Percentiles rank a stretch among this genome's conserved stretches.
Conservation (phyloP, 2,888 invertebrate genomes). For the Phortica magna region DNA sequence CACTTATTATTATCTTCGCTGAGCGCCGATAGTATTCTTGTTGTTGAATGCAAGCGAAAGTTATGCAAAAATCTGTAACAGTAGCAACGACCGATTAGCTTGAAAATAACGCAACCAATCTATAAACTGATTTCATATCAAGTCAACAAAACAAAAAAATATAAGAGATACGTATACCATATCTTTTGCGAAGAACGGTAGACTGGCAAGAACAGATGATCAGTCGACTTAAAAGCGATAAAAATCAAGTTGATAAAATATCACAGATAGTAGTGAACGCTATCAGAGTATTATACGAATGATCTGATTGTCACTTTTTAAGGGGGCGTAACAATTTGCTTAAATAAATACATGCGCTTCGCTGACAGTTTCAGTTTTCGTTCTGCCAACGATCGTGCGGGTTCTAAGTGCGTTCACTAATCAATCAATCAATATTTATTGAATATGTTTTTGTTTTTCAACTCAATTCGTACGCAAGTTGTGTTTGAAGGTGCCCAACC, state of each 20-base stretch:
- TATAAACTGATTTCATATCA: slow-evolving; percentile 33
- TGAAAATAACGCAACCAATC: not conserved
- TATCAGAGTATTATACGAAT: slow-evolving; percentile 34
- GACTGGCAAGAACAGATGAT: slow-evolving; percentile 6
- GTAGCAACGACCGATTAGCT: slow-evolving; percentile 58
- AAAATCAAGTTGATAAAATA: slow-evolving; percentile 13
- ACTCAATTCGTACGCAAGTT: not conserved
- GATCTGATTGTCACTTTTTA: slow-evolving; percentile 35
- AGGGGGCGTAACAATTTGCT: too few relatives aligned
- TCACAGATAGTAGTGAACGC: slow-evolving; percentile 31
- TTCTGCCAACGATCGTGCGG: too few relatives aligned
- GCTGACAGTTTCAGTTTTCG: too few relatives aligned
- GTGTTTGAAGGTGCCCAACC: too few relatives aligned
- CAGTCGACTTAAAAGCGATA: not conserved
- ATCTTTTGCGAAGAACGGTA: slow-evolving; percentile 20
- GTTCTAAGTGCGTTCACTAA: slow-evolving; percentile 10
- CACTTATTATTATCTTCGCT: slow-evolving; percentile 44
- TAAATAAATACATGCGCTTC: too few relatives aligned
- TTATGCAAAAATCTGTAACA: slow-evolving; percentile 46
- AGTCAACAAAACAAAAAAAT: not conserved
- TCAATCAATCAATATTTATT: slow-evolving; percentile 6
- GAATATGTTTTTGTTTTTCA: not conserved
- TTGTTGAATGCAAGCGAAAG: slow-evolving; percentile 25
- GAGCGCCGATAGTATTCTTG: slow-evolving; percentile 34
- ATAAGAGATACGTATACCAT: slow-evolving; percentile 18